Base-by-base conservation (phyloP, 2,888 invertebrate species). In the Netelia virgata region DNA sequence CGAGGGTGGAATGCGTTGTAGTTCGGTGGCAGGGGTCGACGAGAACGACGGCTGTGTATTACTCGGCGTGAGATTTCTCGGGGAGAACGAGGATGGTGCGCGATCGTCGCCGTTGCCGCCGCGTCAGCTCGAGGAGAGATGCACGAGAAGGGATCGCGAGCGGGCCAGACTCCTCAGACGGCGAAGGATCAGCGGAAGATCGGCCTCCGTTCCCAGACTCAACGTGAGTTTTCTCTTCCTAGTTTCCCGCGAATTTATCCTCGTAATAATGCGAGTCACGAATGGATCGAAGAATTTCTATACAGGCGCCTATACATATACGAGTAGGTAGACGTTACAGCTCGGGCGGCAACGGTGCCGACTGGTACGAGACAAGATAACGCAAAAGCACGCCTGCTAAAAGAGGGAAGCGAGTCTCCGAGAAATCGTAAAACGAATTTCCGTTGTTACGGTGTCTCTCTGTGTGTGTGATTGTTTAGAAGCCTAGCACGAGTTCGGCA, bases 131-230 rank as follows among this genome's bases (percentile, higher is more conserved):
- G 90, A 91, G 70, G 92, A 91, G 70, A 90, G 89, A 84, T 91
- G 88, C 69, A 92, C 92, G 63, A 91, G 93, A 72, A 89, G 93
- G 59, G 93, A 94, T 86, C 89, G 93, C 61, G 93, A 94, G 82
- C 89, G 93, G 2, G 93, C 93, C 43, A 90, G 94, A 82, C 89
- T 93, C 70, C 90, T 93, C 9, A 85, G 94, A 53, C 88, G 94
- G 16, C 90, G 94, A 11, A 92, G 91, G 70, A 92, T 93, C 86
- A 92, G 92, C 88, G 91, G 91, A n/a, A 90, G 94, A 86, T 94
- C 94, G 16, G 91, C 93, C 2, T 94, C 94, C 73, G 92, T 94
- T 81, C 94, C 94, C 10, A 90, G 93, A 86, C 88, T 91, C 69
- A 89, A 92, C 81, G 93, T 94, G 92, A 94, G 94, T 86, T 82